Percentiles rank a stretch among this genome's conserved stretches.
These are phyloP conservation scores for Dinoponera quadriceps DNA, from an alignment of 1,140 invertebrate species.

Conservation along the genomic window DNA sequence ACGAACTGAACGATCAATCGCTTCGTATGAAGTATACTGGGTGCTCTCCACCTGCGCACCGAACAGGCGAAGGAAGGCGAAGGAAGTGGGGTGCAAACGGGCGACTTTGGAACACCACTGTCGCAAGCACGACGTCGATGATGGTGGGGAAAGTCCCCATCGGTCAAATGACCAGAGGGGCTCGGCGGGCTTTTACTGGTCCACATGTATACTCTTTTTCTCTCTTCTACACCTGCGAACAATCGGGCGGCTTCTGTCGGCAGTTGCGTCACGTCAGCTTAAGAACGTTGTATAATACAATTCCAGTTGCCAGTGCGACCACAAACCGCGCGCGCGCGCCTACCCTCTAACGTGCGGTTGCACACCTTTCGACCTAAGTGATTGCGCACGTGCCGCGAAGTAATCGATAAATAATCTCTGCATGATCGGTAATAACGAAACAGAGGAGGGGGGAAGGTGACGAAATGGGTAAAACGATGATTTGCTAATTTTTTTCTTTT, in stretches of 20 bases:
- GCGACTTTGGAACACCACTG: conserved; percentile 30
- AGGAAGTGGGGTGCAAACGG: conserved; percentile 67
- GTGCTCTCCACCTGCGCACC: conserved; percentile 56
- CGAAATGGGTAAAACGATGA: too few relatives aligned
- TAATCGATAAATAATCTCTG: too few relatives aligned
- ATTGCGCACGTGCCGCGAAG: too few relatives aligned
- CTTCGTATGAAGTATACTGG: conserved; percentile 20
- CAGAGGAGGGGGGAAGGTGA: too few relatives aligned
- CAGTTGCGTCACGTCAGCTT: conserved; percentile 75
- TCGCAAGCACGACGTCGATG: neutral
- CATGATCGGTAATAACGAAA: too few relatives aligned
- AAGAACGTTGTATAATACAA: conserved; percentile 78
- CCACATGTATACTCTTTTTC: neutral
- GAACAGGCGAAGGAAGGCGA: conserved; percentile 59
- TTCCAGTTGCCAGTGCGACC: neutral
- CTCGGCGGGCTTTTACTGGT: neutral
- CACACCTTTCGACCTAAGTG: neutral
- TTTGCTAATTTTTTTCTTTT: too few relatives aligned
- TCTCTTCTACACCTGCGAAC: neutral
- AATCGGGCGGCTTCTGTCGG: conserved; percentile 12
- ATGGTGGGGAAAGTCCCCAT: conserved; percentile 27
- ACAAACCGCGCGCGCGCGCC: neutral
- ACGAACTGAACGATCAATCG: conserved; percentile 56
- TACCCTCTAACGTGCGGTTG: neutral
- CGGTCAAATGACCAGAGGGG: neutral